phyloP scores from a whole-genome alignment of 2,797 vertebrate species.

The Atherinosoma microstoma region DNA sequence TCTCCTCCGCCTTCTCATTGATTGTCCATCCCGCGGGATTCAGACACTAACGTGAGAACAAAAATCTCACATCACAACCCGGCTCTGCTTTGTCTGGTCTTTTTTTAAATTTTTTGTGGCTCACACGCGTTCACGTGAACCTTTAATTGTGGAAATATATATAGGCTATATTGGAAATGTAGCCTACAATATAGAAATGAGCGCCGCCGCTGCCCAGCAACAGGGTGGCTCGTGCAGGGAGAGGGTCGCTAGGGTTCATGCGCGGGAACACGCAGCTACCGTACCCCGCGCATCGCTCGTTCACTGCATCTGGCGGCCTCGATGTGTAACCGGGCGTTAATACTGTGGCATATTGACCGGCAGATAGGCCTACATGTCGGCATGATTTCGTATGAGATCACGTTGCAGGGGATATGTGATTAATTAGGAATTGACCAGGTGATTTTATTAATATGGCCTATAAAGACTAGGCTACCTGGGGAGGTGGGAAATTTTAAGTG shows the following conservation, averaged over 20 bases:
- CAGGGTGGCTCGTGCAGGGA: slow-evolving; percentile 70
- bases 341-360: slow-evolving; percentile 65
- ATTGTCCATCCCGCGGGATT: slow-evolving; percentile 18
- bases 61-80: slow-evolving; percentile 1
- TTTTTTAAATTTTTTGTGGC: neutral
- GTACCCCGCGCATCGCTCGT: neutral
- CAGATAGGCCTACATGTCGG: slow-evolving; percentile 28
- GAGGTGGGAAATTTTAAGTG: neutral
- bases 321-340: slow-evolving; percentile 66
- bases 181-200: neutral
- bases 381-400: slow-evolving; percentile 23
- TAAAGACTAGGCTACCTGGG: neutral
- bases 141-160: slow-evolving; percentile 8
- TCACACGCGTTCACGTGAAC: neutral
- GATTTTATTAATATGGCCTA: slow-evolving; percentile 1
- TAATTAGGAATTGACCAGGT: neutral
- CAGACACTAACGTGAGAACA: slow-evolving; percentile 18
- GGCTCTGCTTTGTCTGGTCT: slow-evolving; percentile 2
- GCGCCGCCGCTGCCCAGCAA: slow-evolving; percentile 77
- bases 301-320: slow-evolving; percentile 47
- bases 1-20: neutral
- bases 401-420: slow-evolving; percentile 15
- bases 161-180: neutral
- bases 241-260: slow-evolving; percentile 72
- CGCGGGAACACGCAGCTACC: slow-evolving; percentile 42